Conservation (phyloP, 2,888 invertebrate species). For the Phengaris arion region DNA sequence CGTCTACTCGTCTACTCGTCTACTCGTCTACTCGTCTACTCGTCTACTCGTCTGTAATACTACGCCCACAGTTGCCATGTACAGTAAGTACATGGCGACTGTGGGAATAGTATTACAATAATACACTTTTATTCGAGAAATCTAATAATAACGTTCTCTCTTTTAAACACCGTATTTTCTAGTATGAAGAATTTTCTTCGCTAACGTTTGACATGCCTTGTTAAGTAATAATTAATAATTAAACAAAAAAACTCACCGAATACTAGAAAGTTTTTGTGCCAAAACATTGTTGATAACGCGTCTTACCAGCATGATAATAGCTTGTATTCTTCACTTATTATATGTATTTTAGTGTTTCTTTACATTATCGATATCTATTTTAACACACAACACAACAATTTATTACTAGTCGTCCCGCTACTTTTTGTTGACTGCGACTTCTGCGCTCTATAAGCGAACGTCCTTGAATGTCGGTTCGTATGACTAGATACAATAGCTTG, state of each 20-base stretch:
- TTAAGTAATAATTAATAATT: too few species aligned
- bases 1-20: too few species aligned
- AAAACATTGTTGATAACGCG: slow-evolving; percentile 5
- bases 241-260: background rate
- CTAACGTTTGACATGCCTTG: too few species aligned
- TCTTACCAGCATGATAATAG: background rate
- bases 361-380: background rate
- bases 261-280: background rate
- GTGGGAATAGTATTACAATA: background rate
- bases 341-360: background rate
- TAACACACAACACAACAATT: background rate
- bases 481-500: background rate
- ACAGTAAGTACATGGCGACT: background rate
- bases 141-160: background rate
- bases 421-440: background rate
- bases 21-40: too few species aligned
- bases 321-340: background rate
- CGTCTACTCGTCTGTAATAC: too few species aligned
- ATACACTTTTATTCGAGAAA: background rate
- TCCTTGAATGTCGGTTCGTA: background rate
- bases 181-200: too few species aligned
- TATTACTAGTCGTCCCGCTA: background rate
- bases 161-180: too few species aligned
- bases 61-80: too few species aligned
- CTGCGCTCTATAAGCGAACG: background rate